These are phyloP conservation scores for Rhipidura dahli DNA, from an alignment of 2,113 vertebrate genomes.

Conservation along the genomic window DNA sequence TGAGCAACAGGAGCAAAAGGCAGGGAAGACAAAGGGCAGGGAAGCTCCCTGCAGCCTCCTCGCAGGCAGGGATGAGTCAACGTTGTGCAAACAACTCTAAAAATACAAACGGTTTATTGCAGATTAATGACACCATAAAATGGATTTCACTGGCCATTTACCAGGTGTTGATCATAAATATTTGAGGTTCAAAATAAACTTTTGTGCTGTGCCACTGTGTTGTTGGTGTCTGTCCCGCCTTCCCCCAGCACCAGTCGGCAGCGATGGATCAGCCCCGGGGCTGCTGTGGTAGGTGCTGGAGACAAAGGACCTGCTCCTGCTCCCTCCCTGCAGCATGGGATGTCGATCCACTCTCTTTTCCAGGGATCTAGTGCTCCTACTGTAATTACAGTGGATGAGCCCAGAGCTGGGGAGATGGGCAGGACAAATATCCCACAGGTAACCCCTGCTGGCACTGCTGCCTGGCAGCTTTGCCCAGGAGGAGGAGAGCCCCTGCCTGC, in stretches of 20 bases:
- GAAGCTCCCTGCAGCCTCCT: not conserved
- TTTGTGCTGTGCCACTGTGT: not conserved
- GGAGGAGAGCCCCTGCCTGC: not conserved
- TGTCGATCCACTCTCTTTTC: rapidly evolving
- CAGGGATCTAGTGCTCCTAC: not conserved
- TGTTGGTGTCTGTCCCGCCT: not conserved
- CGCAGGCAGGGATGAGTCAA: not conserved
- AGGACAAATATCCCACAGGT: rapidly evolving
- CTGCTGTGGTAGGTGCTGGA: not conserved
- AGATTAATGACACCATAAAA: not conserved
- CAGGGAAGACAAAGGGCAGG: not conserved
- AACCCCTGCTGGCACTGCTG: rapidly evolving
- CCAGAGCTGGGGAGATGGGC: not conserved
- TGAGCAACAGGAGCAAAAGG: not conserved
- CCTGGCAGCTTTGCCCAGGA: not conserved
- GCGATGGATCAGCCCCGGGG: not conserved
- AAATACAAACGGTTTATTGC: not conserved
- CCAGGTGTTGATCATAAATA: not conserved
- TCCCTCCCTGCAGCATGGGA: not conserved
- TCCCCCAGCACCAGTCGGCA: not conserved
- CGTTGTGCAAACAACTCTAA: not conserved
- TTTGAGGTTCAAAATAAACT: not conserved
- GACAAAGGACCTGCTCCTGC: not conserved
- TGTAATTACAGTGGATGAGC: rapidly evolving
- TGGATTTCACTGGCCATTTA: not conserved